Conservation (phyloP, 1,140 invertebrate species). For the Nephotettix cincticeps region DNA sequence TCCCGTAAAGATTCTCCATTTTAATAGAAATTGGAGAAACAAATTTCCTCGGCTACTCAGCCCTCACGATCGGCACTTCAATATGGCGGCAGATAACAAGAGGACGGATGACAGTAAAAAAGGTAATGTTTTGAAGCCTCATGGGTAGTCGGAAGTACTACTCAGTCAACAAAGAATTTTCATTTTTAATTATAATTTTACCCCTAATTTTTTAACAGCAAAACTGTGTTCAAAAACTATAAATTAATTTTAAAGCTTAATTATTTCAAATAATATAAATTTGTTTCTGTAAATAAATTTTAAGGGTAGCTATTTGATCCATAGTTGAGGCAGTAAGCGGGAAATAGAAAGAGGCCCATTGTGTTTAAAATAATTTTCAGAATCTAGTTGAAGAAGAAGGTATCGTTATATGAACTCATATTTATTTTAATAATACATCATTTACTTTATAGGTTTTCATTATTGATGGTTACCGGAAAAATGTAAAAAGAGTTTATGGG, state of each 20-base stretch:
- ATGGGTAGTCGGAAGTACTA: not conserved
- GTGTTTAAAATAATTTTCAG: too few relatives aligned
- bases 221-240: not conserved
- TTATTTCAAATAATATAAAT: constrained; percentile 37
- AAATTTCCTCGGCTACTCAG: not conserved
- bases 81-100: not conserved
- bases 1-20: constrained; percentile 64
- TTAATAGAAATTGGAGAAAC: constrained; percentile 22
- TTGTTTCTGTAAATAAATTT: too few relatives aligned
- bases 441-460: too few relatives aligned
- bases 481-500: too few relatives aligned
- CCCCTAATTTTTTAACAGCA: not conserved
- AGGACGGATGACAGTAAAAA: not conserved
- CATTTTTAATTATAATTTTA: not conserved
- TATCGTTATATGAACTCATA: too few relatives aligned
- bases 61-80: not conserved
- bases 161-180: not conserved
- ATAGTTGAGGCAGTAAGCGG: too few relatives aligned
- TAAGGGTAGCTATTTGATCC: too few relatives aligned
- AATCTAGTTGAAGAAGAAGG: too few relatives aligned
- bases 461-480: too few relatives aligned
- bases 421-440: too few relatives aligned
- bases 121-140: not conserved
- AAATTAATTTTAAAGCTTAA: constrained; percentile 35
- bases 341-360: too few relatives aligned